Base-by-base conservation (phyloP, 2,113 vertebrate genomes). In the Ceuthmochares aereus region DNA sequence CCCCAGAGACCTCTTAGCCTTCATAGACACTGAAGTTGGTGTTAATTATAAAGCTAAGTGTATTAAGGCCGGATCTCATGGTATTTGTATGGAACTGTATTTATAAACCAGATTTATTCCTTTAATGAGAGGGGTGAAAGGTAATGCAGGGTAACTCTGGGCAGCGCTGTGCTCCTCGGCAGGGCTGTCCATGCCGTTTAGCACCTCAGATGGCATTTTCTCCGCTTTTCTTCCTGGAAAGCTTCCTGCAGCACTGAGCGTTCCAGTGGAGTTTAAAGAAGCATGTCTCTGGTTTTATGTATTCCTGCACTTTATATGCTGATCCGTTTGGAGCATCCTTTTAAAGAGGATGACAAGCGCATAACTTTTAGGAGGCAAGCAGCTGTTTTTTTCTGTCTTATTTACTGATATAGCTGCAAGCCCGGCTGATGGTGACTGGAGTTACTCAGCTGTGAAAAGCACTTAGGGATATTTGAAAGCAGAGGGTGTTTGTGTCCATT, bases 1-100 rank as follows among this genome's bases (percentile, higher is more conserved):
- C 95, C 85, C 93, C 84, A 45, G 93, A 90, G 88, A 59, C 75
- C 92, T 88, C 83, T 92, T 83, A 56, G 79, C 92, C 93, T 79
- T 83, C 64, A 4, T 0, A 52, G 84, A 42, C 87, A 68, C 87
- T 68, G 0, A 60, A 63, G 68, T 29, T 68, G 82, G 40, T 90
- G 60, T 84, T 95, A 89, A 90, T 96, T 93, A 95, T 36, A 89
- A 90, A 80, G 73, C 85, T 34, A 80, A 59, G 79, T n/a, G 42
- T 84, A 40, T 86, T 56, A 81, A 86, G 92, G 93, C 52, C 88
- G 72, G 56, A 81, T 81, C 76, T 93, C 79, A 4, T 64, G 75
- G 47, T 54, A 62, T 75, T 92, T 74, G 9, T 27, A 1, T 15
- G 85, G 79, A 84, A 14, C 34, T 49, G 27, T 49, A 10, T 40